Evolutionary conservation across 1,140 invertebrate species (phyloP).

Genomic region (Leptonema lineaticorne): DNA sequence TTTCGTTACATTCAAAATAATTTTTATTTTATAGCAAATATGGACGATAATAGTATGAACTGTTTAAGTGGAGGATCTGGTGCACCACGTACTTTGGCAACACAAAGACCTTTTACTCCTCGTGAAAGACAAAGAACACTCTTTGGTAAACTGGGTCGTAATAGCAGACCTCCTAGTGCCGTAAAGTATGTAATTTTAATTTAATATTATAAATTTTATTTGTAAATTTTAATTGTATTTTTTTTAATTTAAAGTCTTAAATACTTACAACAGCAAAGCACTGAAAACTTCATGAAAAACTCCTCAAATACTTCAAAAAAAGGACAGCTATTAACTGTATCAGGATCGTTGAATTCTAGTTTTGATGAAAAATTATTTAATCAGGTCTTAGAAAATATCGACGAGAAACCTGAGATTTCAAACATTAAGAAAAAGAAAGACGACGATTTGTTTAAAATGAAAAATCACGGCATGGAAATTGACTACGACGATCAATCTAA

Average conservation of each 20-base stretch:
- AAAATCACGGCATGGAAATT: constrained; percentile 22
- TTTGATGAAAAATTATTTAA: constrained; percentile 33
- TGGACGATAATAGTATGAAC: constrained; percentile 18
- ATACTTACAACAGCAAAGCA: constrained; percentile 48
- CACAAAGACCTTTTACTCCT: constrained; percentile 78
- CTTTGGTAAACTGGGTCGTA: constrained; percentile 61
- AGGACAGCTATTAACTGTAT: constrained; percentile 32
- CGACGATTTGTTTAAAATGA: neutral
- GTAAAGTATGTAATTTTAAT: constrained; percentile 62
- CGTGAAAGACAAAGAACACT: constrained; percentile 71
- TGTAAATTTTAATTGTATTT: neutral
- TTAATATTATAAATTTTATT: neutral
- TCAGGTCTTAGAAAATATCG: constrained; percentile 34
- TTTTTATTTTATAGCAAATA: neutral
- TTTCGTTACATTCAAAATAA: neutral
- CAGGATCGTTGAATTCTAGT: constrained; percentile 29
- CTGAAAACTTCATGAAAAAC: constrained; percentile 23
- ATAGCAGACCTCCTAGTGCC: constrained; percentile 72
- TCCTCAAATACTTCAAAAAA: constrained; percentile 17
- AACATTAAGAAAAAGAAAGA: constrained; percentile 20
- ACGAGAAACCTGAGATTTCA: constrained; percentile 33
- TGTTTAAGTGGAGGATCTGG: constrained; percentile 29
- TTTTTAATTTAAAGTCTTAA: constrained; percentile 45
- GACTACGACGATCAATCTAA: constrained; percentile 32
- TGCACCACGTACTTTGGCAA: constrained; percentile 61